Evolutionary conservation across 2,113 vertebrate genomes (phyloP), one percentile per base, ranked within the genome.

Genomic region (Telmatochromis brachygnathus): DNA sequence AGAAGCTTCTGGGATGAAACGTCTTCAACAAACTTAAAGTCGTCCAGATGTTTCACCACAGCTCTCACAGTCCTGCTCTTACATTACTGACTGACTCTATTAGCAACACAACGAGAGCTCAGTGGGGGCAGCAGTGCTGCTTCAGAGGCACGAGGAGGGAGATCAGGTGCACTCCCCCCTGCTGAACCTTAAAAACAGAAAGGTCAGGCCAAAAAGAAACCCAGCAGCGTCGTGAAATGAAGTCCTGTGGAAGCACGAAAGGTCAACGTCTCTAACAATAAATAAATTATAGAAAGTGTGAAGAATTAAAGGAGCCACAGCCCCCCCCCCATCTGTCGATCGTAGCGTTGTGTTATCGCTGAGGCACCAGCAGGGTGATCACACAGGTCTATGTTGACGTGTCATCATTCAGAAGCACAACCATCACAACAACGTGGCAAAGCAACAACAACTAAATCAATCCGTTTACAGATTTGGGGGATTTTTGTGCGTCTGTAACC

Each of bases 381-480:
- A 7, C 42, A 75, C 15, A 75, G 42, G 9, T 70, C 37, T 39
- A 1, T 42, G 35, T 9, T 39, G 37, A 6, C 65, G 0, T 17
- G 39, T 7, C n/a, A 28, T 73, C 39, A 45, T 26, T 73, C 37
- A 47, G 39, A 17, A 28, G 8, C 14, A 73, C 68, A 26, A 10
- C 39, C 58, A 45, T 45, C 39, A 17, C 39, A 45, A 17, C 68
- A 26, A 62, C 37, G 0, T 4, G 3, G 21, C 39, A 0, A 75
- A 75, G 3, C 14, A 45, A 17, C 55, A 58, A 58, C 14, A 10
- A 17, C 14, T 2, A 30, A 30, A 9, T 17, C 28, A 60, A 60
- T 30, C 26, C 0, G 2, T 60, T 60, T 0, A 2, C 13, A 73
- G 21, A 3, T 73, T 26, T 45, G 8, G 5, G 14, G 2, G 6